Percentiles rank a stretch among this genome's conserved stretches.
These are phyloP conservation scores for Eumacrocentrus americanus DNA, from an alignment of 2,888 invertebrate species.

Conservation along the genomic window DNA sequence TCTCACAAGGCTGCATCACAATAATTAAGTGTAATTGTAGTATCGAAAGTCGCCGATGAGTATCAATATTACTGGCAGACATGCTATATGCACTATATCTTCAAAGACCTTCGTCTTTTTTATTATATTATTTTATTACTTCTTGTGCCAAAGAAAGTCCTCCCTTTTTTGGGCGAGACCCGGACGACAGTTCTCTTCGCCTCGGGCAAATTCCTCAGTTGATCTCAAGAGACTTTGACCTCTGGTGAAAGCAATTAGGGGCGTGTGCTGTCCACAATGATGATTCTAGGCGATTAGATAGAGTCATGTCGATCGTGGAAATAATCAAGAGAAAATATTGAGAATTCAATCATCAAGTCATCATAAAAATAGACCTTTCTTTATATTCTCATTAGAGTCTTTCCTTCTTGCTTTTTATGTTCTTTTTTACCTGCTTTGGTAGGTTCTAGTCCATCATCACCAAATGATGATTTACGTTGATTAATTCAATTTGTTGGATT, in stretches of 20 bases:
- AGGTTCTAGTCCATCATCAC: not conserved
- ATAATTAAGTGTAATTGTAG: slow-evolving; percentile 37
- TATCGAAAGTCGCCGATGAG: slow-evolving; percentile 33
- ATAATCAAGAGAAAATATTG: not conserved
- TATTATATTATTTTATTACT: slow-evolving; percentile 1
- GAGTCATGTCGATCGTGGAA: slow-evolving; percentile 3
- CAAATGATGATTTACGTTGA: not conserved
- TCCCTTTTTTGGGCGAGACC: slow-evolving; percentile 19
- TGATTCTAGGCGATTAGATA: slow-evolving; percentile 15
- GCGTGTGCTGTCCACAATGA: slow-evolving; percentile 16
- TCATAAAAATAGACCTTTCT: not conserved
- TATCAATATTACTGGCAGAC: slow-evolving; percentile 21
- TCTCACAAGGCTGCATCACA: slow-evolving; percentile 10
- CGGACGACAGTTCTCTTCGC: slow-evolving; percentile 22
- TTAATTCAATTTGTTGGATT: not conserved
- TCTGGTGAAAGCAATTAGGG: slow-evolving; percentile 26
- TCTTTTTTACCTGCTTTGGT: not conserved
- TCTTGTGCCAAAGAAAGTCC: slow-evolving; percentile 8
- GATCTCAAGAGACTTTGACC: slow-evolving; percentile 25
- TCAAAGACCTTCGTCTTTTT: slow-evolving; percentile 7
- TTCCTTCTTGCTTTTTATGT: not conserved
- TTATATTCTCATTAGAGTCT: not conserved
- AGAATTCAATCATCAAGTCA: not conserved
- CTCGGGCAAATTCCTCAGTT: slow-evolving; percentile 8
- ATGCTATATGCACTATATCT: slow-evolving; percentile 12